These are phyloP conservation scores for Oryzias curvinotus DNA, from an alignment of 2,113 vertebrate species.

Conservation along the genomic window DNA sequence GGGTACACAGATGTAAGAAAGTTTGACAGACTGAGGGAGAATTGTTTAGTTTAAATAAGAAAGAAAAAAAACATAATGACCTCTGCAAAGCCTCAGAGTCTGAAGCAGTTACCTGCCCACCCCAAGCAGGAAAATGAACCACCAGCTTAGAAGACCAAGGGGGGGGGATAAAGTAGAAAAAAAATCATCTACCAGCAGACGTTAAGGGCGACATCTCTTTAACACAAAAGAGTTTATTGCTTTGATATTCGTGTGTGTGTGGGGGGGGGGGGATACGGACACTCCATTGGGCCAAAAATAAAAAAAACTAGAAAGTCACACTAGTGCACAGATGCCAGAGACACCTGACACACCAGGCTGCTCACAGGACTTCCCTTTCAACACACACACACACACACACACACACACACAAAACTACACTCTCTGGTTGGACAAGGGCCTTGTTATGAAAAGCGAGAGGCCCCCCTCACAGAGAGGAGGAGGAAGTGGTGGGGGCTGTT, in stretches of 20 bases:
- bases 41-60: background rate
- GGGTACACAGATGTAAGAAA: no score
- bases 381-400: slow-evolving; percentile 41
- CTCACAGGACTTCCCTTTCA: slow-evolving; percentile 43
- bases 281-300: no score
- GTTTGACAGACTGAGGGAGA: background rate
- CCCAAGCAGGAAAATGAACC: no score
- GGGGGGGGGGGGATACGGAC: no score
- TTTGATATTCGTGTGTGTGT: no score
- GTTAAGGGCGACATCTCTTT: no score
- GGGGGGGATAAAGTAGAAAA: background rate
- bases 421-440: slow-evolving; percentile 56
- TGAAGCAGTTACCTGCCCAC: slow-evolving; percentile 19
- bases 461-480: slow-evolving; percentile 30
- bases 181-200: slow-evolving; percentile 43
- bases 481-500: slow-evolving; percentile 11
- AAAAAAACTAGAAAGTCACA: background rate
- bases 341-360: slow-evolving; percentile 72
- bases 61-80: slow-evolving; percentile 19
- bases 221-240: no score
- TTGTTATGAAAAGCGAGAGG: slow-evolving; percentile 77
- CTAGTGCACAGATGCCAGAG: slow-evolving; percentile 72
- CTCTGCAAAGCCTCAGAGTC: slow-evolving; percentile 34
- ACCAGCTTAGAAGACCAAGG: no score
- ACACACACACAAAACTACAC: slow-evolving; percentile 50